Evolutionary conservation across 2,888 invertebrate genomes (phyloP).

Genomic region (Cephus nigrinus): DNA sequence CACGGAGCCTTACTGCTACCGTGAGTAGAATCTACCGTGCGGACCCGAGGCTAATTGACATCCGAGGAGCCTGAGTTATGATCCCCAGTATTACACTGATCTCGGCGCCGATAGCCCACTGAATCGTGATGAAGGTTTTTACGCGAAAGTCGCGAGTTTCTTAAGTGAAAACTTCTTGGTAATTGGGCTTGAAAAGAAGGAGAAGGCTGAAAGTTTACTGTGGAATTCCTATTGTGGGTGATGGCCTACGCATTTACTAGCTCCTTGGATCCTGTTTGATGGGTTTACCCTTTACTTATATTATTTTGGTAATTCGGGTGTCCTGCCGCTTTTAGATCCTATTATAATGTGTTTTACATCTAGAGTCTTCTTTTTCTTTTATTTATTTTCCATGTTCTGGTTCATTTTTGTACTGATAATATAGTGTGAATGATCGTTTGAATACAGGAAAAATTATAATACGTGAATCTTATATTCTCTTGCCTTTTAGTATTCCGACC

Average conservation of each 20-base stretch:
- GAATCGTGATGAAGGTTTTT: slow-evolving; percentile 26
- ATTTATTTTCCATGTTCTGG: not conserved
- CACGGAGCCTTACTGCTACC: not conserved
- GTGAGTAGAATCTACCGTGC: slow-evolving; percentile 4
- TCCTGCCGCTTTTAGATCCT: not conserved
- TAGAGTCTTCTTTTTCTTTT: not conserved
- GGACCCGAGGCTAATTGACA: slow-evolving; percentile 21
- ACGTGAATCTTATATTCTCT: not conserved
- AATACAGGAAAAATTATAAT: not conserved
- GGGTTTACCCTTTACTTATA: not conserved
- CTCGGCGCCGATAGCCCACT: slow-evolving; percentile 23
- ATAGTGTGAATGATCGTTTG: not conserved
- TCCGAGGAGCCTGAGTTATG: slow-evolving; percentile 25
- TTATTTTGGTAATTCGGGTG: not conserved
- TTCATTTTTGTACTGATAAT: not conserved
- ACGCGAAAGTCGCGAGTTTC: slow-evolving; percentile 20
- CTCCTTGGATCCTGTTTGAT: not conserved
- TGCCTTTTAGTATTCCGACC: not conserved
- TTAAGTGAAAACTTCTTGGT: slow-evolving; percentile 23
- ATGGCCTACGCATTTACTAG: not conserved
- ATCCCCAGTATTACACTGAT: slow-evolving; percentile 27
- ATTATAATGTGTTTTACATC: not conserved
- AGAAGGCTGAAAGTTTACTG: not conserved
- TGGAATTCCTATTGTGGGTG: slow-evolving; percentile 19
- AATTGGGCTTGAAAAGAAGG: slow-evolving; percentile 18